Conservation (phyloP, 2,888 invertebrate genomes). For the Theretra japonica region DNA sequence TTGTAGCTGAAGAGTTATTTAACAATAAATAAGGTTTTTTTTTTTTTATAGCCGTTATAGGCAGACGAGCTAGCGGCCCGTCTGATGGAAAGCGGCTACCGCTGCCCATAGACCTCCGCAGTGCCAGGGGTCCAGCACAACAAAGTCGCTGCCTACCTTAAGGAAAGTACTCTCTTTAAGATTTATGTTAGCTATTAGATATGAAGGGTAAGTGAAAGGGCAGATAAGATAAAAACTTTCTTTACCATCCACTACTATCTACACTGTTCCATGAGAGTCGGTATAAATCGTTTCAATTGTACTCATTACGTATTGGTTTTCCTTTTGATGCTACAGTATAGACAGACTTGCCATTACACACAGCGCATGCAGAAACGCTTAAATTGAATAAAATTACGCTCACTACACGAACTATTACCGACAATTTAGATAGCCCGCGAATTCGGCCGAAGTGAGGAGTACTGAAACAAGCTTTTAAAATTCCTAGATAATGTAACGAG, state of each 20-base stretch:
- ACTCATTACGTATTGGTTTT: conserved; percentile 6
- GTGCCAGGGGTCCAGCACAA: too few relatives aligned
- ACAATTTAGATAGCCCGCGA: conserved; percentile 18
- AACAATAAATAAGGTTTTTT: not conserved
- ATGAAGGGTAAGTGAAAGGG: not conserved
- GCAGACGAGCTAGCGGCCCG: too few relatives aligned
- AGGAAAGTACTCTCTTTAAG: too few relatives aligned
- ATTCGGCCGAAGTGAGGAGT: conserved; percentile 45
- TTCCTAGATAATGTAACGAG: conserved; percentile 78
- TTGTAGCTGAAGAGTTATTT: too few relatives aligned
- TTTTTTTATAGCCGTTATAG: too few relatives aligned
- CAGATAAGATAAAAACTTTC: not conserved
- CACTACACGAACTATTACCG: conserved; percentile 15
- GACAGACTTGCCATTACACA: not conserved
- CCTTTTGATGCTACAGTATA: not conserved
- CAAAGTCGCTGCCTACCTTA: too few relatives aligned
- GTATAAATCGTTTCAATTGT: not conserved
- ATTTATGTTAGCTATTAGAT: not conserved
- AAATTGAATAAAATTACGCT: conserved; percentile 13
- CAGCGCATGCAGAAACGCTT: not conserved
- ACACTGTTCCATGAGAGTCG: not conserved
- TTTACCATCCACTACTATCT: not conserved
- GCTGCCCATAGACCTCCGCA: too few relatives aligned
- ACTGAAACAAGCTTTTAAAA: conserved; percentile 78
- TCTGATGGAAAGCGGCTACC: too few relatives aligned